phyloP scores from a whole-genome alignment of 2,113 vertebrate genomes.

The Takifugu bimaculatus region DNA sequence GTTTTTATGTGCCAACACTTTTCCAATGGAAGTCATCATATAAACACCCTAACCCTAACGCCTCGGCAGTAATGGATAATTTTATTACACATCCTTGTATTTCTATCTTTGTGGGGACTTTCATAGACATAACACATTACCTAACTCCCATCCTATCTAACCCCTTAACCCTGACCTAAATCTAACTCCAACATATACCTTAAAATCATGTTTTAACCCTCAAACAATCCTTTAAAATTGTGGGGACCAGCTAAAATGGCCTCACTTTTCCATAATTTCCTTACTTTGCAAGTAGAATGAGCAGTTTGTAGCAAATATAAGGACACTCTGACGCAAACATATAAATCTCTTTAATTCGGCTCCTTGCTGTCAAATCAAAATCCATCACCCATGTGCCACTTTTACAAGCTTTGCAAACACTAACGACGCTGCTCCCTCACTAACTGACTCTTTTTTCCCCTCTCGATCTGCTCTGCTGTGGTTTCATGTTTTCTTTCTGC shows the following conservation, averaged over 20 bases:
- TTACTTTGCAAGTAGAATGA: too few species aligned
- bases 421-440: slow-evolving; percentile 67
- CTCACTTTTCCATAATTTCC: too few species aligned
- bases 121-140: too few species aligned
- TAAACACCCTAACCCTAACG: too few species aligned
- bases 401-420: slow-evolving; percentile 19
- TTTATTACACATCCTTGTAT: too few species aligned
- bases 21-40: background rate
- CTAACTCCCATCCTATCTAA: too few species aligned
- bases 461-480: slow-evolving; percentile 56
- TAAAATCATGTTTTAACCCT: too few species aligned
- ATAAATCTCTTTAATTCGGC: background rate
- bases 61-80: too few species aligned
- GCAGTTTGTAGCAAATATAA: slow-evolving; percentile 5
- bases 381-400: background rate
- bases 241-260: background rate
- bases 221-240: background rate
- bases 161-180: too few species aligned
- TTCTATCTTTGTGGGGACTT: too few species aligned
- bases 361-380: too few species aligned
- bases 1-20: slow-evolving; percentile 15
- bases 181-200: too few species aligned
- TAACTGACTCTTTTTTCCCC: slow-evolving; percentile 80
- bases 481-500: slow-evolving; percentile 71
- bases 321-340: slow-evolving; percentile 24